Conservation (phyloP, 2,113 vertebrate genomes). For the Silurus glanis region DNA sequence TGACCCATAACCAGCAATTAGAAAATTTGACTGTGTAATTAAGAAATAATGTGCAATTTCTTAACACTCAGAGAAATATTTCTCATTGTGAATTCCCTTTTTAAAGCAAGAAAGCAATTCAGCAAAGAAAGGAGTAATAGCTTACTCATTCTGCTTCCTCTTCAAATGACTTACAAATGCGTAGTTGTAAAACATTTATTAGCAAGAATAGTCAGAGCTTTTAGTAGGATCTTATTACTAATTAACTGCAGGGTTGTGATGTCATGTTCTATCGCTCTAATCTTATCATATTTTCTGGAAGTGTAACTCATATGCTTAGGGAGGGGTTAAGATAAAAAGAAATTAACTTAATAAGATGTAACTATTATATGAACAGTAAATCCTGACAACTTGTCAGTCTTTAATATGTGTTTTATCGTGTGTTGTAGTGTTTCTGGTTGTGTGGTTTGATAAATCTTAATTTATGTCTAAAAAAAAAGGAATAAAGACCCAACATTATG, state of each 20-base stretch:
- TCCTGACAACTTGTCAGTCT: background rate
- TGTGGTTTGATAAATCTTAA: background rate
- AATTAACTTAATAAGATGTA: background rate
- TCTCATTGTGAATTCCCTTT: background rate
- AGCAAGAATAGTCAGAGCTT: constrained; percentile 57
- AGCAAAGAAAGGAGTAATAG: constrained; percentile 52
- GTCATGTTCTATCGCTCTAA: background rate
- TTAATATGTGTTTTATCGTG: background rate
- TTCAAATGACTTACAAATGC: constrained; percentile 51
- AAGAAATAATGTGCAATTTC: constrained; percentile 1
- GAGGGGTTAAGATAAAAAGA: background rate
- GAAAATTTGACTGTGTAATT: background rate
- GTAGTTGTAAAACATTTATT: constrained; percentile 47
- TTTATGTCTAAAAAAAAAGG: background rate
- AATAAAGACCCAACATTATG: background rate
- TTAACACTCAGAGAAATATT: background rate
- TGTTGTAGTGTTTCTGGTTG: background rate
- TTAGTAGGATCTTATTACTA: constrained; percentile 63
- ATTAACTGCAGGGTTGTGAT: constrained; percentile 60
- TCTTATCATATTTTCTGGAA: background rate
- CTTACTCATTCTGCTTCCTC: constrained; percentile 74
- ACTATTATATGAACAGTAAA: background rate
- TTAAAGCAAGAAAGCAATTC: constrained; percentile 28
- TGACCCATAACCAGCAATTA: background rate
- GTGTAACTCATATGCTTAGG: background rate